These are phyloP conservation scores for Muscidifurax raptorellus DNA, from an alignment of 1,140 invertebrate species.

Conservation along the genomic window DNA sequence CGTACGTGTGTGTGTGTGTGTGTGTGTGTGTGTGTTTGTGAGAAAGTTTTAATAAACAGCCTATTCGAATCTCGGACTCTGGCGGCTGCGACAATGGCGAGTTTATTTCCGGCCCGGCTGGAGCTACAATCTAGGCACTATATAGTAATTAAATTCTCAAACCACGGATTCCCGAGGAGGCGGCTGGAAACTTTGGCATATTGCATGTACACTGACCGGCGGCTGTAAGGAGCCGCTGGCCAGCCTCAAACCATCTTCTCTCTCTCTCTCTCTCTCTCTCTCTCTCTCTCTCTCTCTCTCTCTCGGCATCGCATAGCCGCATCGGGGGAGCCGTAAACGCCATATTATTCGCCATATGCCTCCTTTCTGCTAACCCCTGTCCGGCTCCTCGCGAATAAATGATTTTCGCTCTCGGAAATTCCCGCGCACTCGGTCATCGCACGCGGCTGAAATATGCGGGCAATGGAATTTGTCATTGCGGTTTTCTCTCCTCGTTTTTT, in stretches of 20 bases:
- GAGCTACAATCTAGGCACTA: slow-evolving; percentile 76
- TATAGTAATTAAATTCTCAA: slow-evolving; percentile 77
- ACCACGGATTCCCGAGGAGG: slow-evolving; percentile 59
- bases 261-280: slow-evolving; percentile 48
- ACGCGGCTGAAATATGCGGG: background rate
- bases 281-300: slow-evolving; percentile 49
- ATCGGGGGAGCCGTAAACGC: slow-evolving; percentile 63
- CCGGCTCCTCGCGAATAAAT: background rate
- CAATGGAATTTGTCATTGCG: no score
- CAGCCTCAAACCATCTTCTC: slow-evolving; percentile 57
- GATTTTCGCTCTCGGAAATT: background rate
- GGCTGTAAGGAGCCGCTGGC: slow-evolving; percentile 21
- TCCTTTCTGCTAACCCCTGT: slow-evolving; percentile 60
- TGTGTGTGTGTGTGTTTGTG: no score
- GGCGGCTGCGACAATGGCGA: slow-evolving; percentile 75
- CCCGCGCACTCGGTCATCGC: background rate
- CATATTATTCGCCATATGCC: slow-evolving; percentile 72
- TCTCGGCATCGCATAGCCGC: slow-evolving; percentile 26
- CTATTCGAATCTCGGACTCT: slow-evolving; percentile 54
- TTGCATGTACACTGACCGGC: slow-evolving; percentile 72
- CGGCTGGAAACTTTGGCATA: slow-evolving; percentile 70
- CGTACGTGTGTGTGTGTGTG: no score
- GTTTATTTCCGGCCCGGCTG: slow-evolving; percentile 76
- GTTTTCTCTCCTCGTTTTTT: background rate
- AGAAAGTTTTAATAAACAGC: slow-evolving; percentile 2